These are phyloP conservation scores for Pedicia rivosa DNA, from an alignment of 2,888 invertebrate species.

Conservation along the genomic window DNA sequence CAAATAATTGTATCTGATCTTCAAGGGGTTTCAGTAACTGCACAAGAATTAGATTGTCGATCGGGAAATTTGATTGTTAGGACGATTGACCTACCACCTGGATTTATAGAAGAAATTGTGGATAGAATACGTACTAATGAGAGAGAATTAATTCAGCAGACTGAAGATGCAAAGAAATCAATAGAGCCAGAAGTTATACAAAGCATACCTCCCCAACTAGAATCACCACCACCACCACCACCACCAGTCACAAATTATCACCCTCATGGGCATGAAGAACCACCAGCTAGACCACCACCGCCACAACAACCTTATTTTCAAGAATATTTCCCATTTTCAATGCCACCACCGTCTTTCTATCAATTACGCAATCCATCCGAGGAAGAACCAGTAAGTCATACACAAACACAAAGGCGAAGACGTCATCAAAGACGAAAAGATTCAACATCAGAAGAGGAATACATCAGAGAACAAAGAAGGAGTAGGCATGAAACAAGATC, in stretches of 20 bases:
- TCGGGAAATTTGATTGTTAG: slow-evolving; percentile 49
- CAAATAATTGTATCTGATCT: slow-evolving; percentile 69
- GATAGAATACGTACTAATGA: slow-evolving; percentile 32
- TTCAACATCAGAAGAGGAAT: slow-evolving; percentile 36
- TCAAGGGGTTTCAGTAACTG: slow-evolving; percentile 55
- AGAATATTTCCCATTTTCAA: slow-evolving; percentile 36
- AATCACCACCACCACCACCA: slow-evolving; percentile 16
- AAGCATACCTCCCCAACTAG: slow-evolving; percentile 27
- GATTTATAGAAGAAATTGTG: slow-evolving; percentile 50
- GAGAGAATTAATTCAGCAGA: slow-evolving; percentile 16
- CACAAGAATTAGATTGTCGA: slow-evolving; percentile 54
- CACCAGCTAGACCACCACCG: slow-evolving; percentile 35
- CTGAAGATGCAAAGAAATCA: slow-evolving; percentile 11
- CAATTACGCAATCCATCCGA: slow-evolving; percentile 28
- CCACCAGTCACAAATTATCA: slow-evolving; percentile 9
- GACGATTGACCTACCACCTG: slow-evolving; percentile 50
- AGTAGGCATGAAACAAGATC: slow-evolving; percentile 25
- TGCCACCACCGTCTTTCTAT: slow-evolving; percentile 34
- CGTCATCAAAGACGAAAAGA: slow-evolving; percentile 35
- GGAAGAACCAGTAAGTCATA: slow-evolving; percentile 23
- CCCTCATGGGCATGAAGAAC: no score
- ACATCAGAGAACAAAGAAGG: slow-evolving; percentile 29
- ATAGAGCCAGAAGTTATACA: slow-evolving; percentile 12
- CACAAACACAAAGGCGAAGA: slow-evolving; percentile 32
- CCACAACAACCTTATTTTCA: slow-evolving; percentile 32